Evolutionary conservation across 2,797 vertebrate genomes (phyloP).

Genomic region (Discoglossus pictus): DNA sequence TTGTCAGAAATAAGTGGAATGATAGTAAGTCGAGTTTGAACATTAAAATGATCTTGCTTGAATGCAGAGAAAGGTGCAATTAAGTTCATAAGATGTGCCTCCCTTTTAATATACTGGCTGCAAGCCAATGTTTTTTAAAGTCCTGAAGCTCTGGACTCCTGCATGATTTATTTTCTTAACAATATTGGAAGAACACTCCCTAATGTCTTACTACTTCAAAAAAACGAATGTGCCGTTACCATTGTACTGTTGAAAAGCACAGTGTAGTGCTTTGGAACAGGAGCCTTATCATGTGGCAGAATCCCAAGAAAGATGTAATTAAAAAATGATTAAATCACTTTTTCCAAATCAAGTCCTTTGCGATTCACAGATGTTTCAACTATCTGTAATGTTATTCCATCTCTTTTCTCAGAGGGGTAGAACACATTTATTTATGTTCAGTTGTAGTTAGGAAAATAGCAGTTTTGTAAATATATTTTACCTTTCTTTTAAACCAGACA

Average conservation of each 20-base stretch:
- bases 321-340: slow-evolving; percentile 47
- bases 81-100: slow-evolving; percentile 17
- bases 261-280: slow-evolving; percentile 32
- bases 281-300: slow-evolving; percentile 40
- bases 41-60: too few relatives aligned
- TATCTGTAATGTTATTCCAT: slow-evolving; percentile 36
- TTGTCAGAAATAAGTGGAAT: not conserved
- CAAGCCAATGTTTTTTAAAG: slow-evolving; percentile 17
- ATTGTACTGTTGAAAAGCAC: slow-evolving; percentile 36
- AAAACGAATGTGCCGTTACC: slow-evolving; percentile 21
- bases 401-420: slow-evolving; percentile 16
- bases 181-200: slow-evolving; percentile 28
- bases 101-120: slow-evolving; percentile 6
- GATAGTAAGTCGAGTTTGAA: too few relatives aligned
- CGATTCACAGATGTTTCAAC: slow-evolving; percentile 32
- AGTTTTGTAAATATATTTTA: slow-evolving; percentile 13
- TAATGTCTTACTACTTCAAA: slow-evolving; percentile 43
- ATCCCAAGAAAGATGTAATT: slow-evolving; percentile 43
- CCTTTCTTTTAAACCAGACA: not conserved
- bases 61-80: slow-evolving; percentile 22
- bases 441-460: slow-evolving; percentile 36
- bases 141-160: slow-evolving; percentile 10
- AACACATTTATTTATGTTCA: slow-evolving; percentile 24
- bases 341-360: slow-evolving; percentile 47
- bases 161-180: slow-evolving; percentile 42